These are phyloP conservation scores for Plusia festucae DNA, from an alignment of 2,888 invertebrate genomes.

Conservation along the genomic window DNA sequence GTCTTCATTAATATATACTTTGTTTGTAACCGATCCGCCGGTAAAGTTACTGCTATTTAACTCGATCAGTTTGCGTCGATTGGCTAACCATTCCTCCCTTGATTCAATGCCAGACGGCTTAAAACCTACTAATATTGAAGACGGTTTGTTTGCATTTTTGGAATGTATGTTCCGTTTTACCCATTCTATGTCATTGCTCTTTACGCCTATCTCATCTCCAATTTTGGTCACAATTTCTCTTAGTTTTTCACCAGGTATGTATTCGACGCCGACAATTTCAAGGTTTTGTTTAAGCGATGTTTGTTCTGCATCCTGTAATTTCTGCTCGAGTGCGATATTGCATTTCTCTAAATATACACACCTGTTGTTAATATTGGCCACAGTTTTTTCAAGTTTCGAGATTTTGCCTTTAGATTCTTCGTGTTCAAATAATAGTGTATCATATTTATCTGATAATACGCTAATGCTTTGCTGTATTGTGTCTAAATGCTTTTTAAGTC, in stretches of 20 bases:
- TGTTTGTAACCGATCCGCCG: slow-evolving; percentile 6
- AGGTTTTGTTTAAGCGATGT: slow-evolving; percentile 15
- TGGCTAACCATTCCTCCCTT: slow-evolving; percentile 13
- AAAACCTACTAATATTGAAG: slow-evolving; percentile 19
- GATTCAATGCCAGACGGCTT: slow-evolving; percentile 8
- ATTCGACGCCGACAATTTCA: slow-evolving; percentile 17
- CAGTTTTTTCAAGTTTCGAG: slow-evolving; percentile 20
- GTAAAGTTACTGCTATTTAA: slow-evolving; percentile 7
- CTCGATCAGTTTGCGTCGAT: slow-evolving; percentile 7
- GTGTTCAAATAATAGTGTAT: slow-evolving; percentile 9
- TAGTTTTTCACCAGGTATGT: slow-evolving; percentile 14
- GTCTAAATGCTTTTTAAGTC: slow-evolving; percentile 25
- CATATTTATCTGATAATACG: slow-evolving; percentile 25
- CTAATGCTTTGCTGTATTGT: slow-evolving; percentile 24
- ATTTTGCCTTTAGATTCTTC: slow-evolving; percentile 8
- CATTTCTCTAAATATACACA: slow-evolving; percentile 32
- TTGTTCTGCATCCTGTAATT: slow-evolving; percentile 20
- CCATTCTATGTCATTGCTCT: slow-evolving; percentile 11
- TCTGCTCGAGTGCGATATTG: slow-evolving; percentile 31
- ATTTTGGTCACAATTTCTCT: slow-evolving; percentile 10
- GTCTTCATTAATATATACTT: slow-evolving; percentile 23
- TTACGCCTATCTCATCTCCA: slow-evolving; percentile 10
- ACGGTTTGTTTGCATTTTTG: neutral
- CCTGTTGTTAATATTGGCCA: slow-evolving; percentile 25
- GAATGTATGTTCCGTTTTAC: slow-evolving; percentile 7